These are phyloP conservation scores for Vicugna pacos DNA, from an alignment of 2,113 vertebrate genomes.

Conservation along the genomic window DNA sequence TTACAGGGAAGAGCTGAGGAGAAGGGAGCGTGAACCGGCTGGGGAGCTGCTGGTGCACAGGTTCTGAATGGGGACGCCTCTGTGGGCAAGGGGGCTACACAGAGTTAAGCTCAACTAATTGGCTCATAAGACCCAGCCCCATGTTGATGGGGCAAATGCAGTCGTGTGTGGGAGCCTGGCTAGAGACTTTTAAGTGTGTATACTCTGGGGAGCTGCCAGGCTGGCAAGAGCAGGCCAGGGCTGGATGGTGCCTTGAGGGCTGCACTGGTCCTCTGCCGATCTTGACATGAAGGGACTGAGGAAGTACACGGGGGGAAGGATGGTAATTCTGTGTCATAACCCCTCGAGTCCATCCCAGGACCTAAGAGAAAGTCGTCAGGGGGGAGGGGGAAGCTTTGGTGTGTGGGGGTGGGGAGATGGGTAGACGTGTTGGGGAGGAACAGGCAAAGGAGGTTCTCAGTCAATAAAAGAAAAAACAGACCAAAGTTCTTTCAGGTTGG, in stretches of 20 bases:
- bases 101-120: constrained; percentile 50
- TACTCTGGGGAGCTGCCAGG: neutral
- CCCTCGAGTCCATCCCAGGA: neutral
- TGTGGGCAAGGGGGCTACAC: neutral
- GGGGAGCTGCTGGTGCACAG: constrained; percentile 90
- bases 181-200: neutral
- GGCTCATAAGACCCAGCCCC: constrained; percentile 72
- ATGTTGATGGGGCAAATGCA: constrained; percentile 44
- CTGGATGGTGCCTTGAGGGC: neutral
- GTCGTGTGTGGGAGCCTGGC: constrained; percentile 47
- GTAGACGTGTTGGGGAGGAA: constrained; percentile 11
- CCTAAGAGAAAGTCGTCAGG: neutral
- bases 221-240: constrained; percentile 44
- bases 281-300: constrained; percentile 13
- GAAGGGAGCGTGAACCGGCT: constrained; percentile 87
- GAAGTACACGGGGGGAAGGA: neutral
- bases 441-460: constrained; percentile 28
- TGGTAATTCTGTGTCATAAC: neutral
- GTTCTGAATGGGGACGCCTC: constrained; percentile 88
- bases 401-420: constrained; percentile 45
- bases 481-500: constrained; percentile 70
- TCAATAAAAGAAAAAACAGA: constrained; percentile 60
- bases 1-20: constrained; percentile 94
- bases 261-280: neutral
- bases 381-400: neutral